A percentile compares a stretch with the other conserved stretches of the same genome.
Evolutionary conservation across 2,888 invertebrate species (phyloP).

Genomic region (Choristoneura rosaceana): DNA sequence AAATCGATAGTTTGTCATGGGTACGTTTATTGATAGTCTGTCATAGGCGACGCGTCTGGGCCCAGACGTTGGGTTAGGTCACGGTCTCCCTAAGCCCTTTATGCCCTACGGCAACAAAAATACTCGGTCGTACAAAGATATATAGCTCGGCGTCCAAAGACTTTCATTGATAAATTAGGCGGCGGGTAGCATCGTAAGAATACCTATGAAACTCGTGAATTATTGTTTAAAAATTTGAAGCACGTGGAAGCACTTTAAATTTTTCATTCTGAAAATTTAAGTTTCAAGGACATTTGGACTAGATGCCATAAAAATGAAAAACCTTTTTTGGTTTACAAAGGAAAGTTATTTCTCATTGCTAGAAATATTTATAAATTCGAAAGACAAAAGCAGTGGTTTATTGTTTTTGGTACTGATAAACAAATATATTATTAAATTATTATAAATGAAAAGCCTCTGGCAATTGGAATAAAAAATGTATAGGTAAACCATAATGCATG

Average conservation of each 20-base stretch:
- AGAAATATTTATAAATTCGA: background rate
- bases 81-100: slow-evolving; percentile 43
- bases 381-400: background rate
- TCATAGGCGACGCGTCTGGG: slow-evolving; percentile 49
- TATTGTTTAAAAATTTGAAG: slow-evolving; percentile 11
- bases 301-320: background rate
- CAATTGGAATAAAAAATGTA: too few relatives aligned
- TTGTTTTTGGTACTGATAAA: background rate
- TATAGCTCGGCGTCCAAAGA: background rate
- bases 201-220: background rate
- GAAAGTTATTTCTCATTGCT: background rate
- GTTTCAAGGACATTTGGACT: background rate
- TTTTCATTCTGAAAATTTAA: background rate
- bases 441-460: background rate
- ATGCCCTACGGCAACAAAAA: slow-evolving; percentile 41
- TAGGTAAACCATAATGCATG: too few relatives aligned
- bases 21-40: slow-evolving; percentile 35
- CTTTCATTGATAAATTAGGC: slow-evolving; percentile 36
- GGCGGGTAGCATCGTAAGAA: slow-evolving; percentile 13
- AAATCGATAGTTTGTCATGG: slow-evolving; percentile 50
- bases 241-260: background rate
- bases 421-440: background rate
- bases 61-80: slow-evolving; percentile 74
- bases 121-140: slow-evolving; percentile 11
- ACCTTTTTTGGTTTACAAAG: background rate